Evolutionary conservation across 2,797 vertebrate genomes (phyloP), one percentile per base, ranked within the genome.

Genomic region (Sebastes steindachneri): DNA sequence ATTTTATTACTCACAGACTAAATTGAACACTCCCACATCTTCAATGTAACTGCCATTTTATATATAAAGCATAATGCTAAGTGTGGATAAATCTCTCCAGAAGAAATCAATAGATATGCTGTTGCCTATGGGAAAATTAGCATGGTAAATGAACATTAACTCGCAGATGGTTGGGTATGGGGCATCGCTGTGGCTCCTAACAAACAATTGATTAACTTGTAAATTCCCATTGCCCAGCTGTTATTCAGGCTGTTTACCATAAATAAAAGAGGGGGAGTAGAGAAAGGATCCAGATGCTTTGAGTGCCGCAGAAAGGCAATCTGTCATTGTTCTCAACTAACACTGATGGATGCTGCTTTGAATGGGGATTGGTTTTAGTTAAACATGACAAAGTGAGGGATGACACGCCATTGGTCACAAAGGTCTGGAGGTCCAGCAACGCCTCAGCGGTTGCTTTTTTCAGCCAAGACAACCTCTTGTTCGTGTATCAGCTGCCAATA

Each of bases 321-420:
- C 94, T 96, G 96, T 96, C 96, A 96, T 95, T 96, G 94, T 95
- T 96, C 93, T 91, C 88, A 94, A 91, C 93, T 95, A 96, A 95
- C 94, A 94, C 92, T 98, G 96, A 98, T 97, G 95, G 97, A 97
- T 97, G 96, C 89, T 88, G 92, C 89, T 96, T 94, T 96, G 95
- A 96, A 96, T 95, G 92, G 91, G 88, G 96, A 97, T 96, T 96
- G 96, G 96, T 97, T 97, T 97, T 96, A 96, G 95, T 97, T 97
- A 97, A 98, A 96, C 96, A 97, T 97, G 96, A 97, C 94, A 96
- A 96, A 97, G 95, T 96, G 96, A 96, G 95, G 96, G 95, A 97
- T 96, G 95, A 96, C 95, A 95, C 92, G 88, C 94, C 95, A 96
- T 89, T 91, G 93, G 94, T 93, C 95, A 95, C 94, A 94, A 94